Evolutionary conservation across 2,797 vertebrate species (phyloP).

Genomic region (Premnoplex brunnescens): DNA sequence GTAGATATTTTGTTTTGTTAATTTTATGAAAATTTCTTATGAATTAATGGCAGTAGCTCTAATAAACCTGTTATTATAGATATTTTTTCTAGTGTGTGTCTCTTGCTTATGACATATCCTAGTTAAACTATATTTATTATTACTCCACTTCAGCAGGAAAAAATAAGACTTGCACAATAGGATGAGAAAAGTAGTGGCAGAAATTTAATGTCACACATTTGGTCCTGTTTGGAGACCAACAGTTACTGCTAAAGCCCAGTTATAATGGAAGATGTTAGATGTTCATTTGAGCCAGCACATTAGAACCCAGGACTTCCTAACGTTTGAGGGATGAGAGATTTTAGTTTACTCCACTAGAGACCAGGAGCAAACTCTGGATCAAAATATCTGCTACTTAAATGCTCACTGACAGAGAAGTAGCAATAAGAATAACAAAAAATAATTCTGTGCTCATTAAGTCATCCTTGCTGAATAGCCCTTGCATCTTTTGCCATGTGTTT

Average conservation of each 20-base stretch:
- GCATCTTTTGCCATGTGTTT: constrained; percentile 63
- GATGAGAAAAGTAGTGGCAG: neutral
- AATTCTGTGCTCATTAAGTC: constrained; percentile 71
- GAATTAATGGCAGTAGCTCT: neutral
- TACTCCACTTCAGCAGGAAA: neutral
- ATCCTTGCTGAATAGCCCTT: constrained; percentile 56
- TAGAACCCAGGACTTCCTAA: neutral
- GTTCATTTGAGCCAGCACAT: neutral
- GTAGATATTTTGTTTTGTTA: neutral
- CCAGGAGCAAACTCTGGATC: neutral
- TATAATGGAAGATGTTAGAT: neutral
- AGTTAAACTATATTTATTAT: neutral
- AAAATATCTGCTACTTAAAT: constrained; percentile 18
- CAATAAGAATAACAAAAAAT: constrained; percentile 68
- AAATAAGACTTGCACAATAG: neutral
- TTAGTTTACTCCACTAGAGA: neutral
- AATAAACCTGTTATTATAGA: constrained; percentile 34
- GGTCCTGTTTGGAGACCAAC: neutral
- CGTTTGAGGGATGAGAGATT: neutral
- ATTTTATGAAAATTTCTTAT: neutral
- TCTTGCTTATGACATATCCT: neutral
- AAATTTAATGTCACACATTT: neutral
- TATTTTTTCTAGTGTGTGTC: neutral
- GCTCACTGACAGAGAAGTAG: constrained; percentile 22
- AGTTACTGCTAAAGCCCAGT: neutral